Conservation (phyloP, 2,113 vertebrate species). For the Empidonax alnorum region DNA sequence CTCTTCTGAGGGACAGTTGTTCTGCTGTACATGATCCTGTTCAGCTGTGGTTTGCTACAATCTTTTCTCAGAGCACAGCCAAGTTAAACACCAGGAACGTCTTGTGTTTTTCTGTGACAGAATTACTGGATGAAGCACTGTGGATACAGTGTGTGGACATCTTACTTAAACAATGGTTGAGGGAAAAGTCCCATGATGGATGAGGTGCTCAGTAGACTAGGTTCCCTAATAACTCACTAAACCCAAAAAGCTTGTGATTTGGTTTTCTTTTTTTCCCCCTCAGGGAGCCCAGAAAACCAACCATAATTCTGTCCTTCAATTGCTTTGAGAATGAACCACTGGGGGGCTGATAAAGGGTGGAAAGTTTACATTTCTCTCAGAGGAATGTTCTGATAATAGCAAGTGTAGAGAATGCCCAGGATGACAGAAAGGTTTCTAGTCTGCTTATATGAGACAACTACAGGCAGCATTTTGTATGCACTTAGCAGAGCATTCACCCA, state of each 20-base stretch:
- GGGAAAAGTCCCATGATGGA: neutral
- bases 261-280: neutral
- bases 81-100: neutral
- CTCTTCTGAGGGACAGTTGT: neutral
- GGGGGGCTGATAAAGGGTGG: neutral
- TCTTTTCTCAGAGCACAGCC: neutral
- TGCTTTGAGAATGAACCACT: neutral
- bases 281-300: neutral
- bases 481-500: neutral
- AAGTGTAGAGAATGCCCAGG: neutral
- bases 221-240: conserved; percentile 21
- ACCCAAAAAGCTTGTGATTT: neutral
- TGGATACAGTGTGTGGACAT: neutral
- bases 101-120: neutral
- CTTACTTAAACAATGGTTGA: conserved; percentile 14
- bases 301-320: neutral
- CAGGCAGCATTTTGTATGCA: neutral
- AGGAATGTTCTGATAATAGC: neutral
- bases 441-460: rapidly evolving
- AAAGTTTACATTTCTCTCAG: neutral
- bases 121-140: neutral
- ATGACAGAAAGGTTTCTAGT: neutral
- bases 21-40: neutral
- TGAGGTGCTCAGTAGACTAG: neutral
- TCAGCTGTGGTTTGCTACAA: neutral